These are phyloP conservation scores for Linepithema humile DNA, from an alignment of 1,140 invertebrate genomes.

Conservation along the genomic window DNA sequence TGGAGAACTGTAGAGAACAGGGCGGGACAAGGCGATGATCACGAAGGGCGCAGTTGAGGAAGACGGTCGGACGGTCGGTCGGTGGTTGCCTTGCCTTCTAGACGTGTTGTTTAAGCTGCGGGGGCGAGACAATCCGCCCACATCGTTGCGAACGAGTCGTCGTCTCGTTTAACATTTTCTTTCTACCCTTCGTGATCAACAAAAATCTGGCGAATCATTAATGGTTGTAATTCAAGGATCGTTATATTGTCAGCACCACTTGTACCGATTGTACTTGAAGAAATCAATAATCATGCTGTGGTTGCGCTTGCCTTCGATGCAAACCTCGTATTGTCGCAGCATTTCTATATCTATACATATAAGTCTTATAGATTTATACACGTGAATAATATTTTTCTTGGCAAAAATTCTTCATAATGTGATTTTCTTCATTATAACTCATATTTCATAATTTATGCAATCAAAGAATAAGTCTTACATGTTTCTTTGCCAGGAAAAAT, in stretches of 20 bases:
- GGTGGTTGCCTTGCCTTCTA: conserved; percentile 34
- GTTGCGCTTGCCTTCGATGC: not conserved
- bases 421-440: not conserved
- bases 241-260: conserved; percentile 13
- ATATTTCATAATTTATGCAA: not conserved
- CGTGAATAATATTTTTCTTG: not conserved
- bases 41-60: conserved; percentile 4
- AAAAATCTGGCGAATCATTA: not conserved
- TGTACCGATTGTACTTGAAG: conserved; percentile 32
- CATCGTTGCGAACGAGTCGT: conserved; percentile 53
- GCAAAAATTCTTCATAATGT: not conserved
- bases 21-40: conserved; percentile 10
- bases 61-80: not conserved
- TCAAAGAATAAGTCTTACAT: too few relatives aligned
- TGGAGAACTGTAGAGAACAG: not conserved
- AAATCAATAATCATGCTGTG: conserved; percentile 44
- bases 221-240: not conserved
- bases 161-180: conserved; percentile 35
- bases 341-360: too few relatives aligned
- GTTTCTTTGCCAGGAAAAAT: too few relatives aligned
- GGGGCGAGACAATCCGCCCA: conserved; percentile 73
- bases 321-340: too few relatives aligned
- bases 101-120: conserved; percentile 60
- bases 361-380: not conserved
- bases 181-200: conserved; percentile 22